These are phyloP conservation scores for Phallusia fumigata DNA, from an alignment of 23 tunicate genomes.

Conservation along the genomic window DNA sequence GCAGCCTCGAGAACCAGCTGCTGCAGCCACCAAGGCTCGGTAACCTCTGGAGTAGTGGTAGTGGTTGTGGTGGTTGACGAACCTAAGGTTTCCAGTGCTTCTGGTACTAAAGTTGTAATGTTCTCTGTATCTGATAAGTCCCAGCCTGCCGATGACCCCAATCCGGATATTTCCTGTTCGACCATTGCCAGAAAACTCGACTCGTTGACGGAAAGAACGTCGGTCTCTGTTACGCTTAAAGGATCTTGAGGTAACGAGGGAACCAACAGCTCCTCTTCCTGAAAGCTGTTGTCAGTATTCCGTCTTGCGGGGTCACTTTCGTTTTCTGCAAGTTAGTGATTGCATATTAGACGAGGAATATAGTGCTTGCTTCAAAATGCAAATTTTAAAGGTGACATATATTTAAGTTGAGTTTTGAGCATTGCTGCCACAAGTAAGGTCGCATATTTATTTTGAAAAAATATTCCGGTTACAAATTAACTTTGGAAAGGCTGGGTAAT, in stretches of 20 bases:
- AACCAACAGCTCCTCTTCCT: neutral
- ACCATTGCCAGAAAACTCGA: slow-evolving; percentile 32
- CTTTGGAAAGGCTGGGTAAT: too few relatives aligned
- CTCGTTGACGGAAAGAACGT: neutral
- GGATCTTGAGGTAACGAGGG: neutral
- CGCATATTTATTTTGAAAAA: too few relatives aligned
- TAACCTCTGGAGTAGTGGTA: neutral
- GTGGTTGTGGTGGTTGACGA: neutral
- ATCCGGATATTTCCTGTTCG: slow-evolving; percentile 29
- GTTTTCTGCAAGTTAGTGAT: slow-evolving; percentile 1
- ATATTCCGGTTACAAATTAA: too few relatives aligned
- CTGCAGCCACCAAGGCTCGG: neutral
- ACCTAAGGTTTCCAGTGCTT: too few relatives aligned
- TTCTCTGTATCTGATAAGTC: neutral
- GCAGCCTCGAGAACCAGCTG: neutral
- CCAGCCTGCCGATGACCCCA: neutral
- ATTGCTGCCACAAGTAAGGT: too few relatives aligned
- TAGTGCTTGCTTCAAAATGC: too few relatives aligned
- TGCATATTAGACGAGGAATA: neutral
- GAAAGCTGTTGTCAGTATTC: neutral
- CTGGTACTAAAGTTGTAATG: neutral
- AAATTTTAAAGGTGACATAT: too few relatives aligned
- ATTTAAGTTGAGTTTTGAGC: too few relatives aligned
- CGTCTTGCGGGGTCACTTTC: neutral
- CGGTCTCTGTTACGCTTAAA: neutral